Conservation (phyloP, 2,113 vertebrate genomes). For the Alosa alosa region DNA sequence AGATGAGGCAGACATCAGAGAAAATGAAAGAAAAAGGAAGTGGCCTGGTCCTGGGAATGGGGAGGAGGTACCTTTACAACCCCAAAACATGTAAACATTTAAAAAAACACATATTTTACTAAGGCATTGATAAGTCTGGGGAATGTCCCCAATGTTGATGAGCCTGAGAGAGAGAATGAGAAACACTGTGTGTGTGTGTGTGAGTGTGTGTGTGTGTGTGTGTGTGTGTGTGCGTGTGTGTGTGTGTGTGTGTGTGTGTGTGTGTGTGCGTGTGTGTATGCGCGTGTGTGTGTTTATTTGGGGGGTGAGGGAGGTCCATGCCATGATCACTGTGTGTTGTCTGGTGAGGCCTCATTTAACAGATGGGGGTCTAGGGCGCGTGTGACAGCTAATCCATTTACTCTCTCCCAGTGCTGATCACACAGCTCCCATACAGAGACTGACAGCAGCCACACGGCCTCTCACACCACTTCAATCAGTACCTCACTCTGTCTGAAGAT, state of each 20-base stretch:
- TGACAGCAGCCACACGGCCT: not conserved
- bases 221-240: no score
- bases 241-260: no score
- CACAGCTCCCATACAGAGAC: not conserved
- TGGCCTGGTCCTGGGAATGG: no score
- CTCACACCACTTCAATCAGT: not conserved
- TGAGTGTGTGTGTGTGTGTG: no score
- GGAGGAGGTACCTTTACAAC: not conserved
- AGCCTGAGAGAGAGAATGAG: no score
- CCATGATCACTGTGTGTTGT: not conserved
- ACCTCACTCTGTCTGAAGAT: not conserved
- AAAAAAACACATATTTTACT: no score
- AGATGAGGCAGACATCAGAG: not conserved
- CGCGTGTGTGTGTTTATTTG: not conserved
- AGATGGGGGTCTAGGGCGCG: not conserved
- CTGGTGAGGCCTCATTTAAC: conserved; percentile 3
- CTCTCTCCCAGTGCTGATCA: not conserved
- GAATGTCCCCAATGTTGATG: no score
- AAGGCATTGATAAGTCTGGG: no score
- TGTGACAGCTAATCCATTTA: conserved; percentile 13
- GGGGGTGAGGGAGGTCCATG: not conserved
- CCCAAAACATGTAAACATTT: no score
- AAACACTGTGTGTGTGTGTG: no score
- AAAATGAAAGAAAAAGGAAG: not conserved
- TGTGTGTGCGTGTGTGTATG: not conserved